Base-by-base conservation (phyloP, 2,888 invertebrate genomes). In the Clivina fossor region DNA sequence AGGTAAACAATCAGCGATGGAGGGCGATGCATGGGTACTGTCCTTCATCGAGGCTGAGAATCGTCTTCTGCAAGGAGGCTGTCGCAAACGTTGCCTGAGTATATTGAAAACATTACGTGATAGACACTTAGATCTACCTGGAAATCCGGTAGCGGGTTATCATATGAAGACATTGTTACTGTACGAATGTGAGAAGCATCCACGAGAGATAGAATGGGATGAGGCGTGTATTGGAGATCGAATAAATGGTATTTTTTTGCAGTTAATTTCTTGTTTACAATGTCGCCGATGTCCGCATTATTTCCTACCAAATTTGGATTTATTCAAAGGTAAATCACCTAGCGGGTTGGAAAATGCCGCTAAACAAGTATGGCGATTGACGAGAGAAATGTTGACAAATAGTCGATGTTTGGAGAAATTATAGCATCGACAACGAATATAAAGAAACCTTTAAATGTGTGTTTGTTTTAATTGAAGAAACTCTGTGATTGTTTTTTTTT, bases 131-230 rank as follows among this genome's bases (percentile, higher is more conserved):
- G 93, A 95, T 70, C 69, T 91, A 65, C 84, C 91, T 38, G 88
- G 90, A 1, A 91, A 92, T 68, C 94, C 94, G 1, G 91, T 96
- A 60, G 87, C 88, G 13, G 86, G 89, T 65, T 94, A 94, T 74
- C 93, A 94, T 76, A 83, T 89, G 82, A 90, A 89, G 76, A 94
- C 93, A 37, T 78, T 96, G 35, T 76, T 96, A 51, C 75, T 96
- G 63, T 94, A 93, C 78, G 96, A 96, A 74, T 96, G 96, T 73
- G 95, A 96, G 77, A 96, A 96, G 72, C 96, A 96, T 73, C 93
- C 93, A 2, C 79, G 90, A 51, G 94, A 95, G 71, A 81, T 86
- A 62, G 94, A 96, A 71, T 96, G 96, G 96, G 93, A 93, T 73
- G 95, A 96, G 71, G 80, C 84, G 1, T 89, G 89, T 61, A 82